A percentile compares a stretch with the other conserved stretches of the same genome.
These are phyloP conservation scores for Ectemnius cavifrons DNA, from an alignment of 2,888 invertebrate species.

Conservation along the genomic window DNA sequence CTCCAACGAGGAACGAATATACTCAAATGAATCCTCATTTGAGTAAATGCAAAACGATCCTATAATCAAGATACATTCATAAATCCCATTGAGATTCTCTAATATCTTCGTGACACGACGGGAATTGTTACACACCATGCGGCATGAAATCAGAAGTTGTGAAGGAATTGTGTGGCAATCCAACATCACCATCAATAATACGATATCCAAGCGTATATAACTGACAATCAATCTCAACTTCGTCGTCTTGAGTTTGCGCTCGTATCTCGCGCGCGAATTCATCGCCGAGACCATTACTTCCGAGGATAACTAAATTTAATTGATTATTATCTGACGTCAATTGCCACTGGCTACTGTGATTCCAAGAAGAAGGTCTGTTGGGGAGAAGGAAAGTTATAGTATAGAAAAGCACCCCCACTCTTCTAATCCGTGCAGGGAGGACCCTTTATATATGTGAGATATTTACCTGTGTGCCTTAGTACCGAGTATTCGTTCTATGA, in stretches of 20 bases:
- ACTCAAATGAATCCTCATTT: constrained; percentile 94
- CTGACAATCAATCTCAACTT: constrained; percentile 89
- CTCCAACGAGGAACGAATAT: constrained; percentile 93
- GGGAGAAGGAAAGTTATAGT: background rate
- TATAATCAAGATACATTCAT: constrained; percentile 65
- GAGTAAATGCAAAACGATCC: constrained; percentile 93
- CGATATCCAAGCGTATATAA: constrained; percentile 91
- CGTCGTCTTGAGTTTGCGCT: constrained; percentile 92
- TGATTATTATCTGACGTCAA: constrained; percentile 84
- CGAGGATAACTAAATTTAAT: constrained; percentile 93
- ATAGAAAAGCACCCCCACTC: too few relatives aligned
- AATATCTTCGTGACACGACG: background rate
- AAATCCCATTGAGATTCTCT: constrained; percentile 4
- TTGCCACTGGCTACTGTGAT: constrained; percentile 83
- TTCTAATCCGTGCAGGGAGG: too few relatives aligned
- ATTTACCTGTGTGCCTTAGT: constrained; percentile 83
- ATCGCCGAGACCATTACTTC: constrained; percentile 91
- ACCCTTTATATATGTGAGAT: constrained; percentile 12
- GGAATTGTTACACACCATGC: constrained; percentile 84
- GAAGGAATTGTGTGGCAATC: constrained; percentile 88
- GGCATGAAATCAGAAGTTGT: constrained; percentile 92
- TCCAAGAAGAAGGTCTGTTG: constrained; percentile 82
- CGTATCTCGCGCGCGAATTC: constrained; percentile 91
- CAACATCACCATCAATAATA: constrained; percentile 92
- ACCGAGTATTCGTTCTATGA: constrained; percentile 85